Conservation (phyloP, 2,888 invertebrate species). For the Panopea generosa region DNA sequence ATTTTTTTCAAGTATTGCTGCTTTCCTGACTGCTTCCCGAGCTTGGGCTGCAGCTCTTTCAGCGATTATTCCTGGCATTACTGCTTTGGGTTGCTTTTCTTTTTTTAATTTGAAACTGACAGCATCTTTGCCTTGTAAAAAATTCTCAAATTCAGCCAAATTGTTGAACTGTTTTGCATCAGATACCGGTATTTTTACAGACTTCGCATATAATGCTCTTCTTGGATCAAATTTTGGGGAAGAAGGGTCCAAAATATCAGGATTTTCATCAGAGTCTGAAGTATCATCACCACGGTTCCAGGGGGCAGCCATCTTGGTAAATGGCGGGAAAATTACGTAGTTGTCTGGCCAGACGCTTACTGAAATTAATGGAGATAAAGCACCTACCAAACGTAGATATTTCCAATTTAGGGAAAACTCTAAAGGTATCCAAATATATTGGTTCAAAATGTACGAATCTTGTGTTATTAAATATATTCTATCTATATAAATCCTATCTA, state of each 20-base stretch:
- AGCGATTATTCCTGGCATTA: constrained; percentile 37
- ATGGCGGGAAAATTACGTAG: constrained; percentile 15
- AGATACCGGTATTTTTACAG: constrained; percentile 64
- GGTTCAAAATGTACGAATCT: too few relatives aligned
- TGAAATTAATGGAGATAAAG: too few relatives aligned
- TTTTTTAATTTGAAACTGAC: constrained; percentile 31
- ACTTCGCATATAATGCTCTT: constrained; percentile 66
- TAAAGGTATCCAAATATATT: too few relatives aligned
- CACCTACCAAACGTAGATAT: too few relatives aligned
- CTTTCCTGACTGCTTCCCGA: constrained; percentile 53
- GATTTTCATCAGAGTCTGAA: constrained; percentile 33
- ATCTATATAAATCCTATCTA: too few relatives aligned
- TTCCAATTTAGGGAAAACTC: too few relatives aligned
- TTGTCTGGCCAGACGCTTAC: neutral
- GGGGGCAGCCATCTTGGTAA: constrained; percentile 71
- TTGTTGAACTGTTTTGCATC: constrained; percentile 70
- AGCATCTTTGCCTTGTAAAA: constrained; percentile 55
- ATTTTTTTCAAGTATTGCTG: constrained; percentile 46
- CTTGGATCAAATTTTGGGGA: constrained; percentile 74
- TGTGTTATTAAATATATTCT: too few relatives aligned
- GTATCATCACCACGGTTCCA: constrained; percentile 30
- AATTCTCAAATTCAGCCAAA: constrained; percentile 73
- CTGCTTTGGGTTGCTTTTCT: constrained; percentile 17
- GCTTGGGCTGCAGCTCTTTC: constrained; percentile 58
- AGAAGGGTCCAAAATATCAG: constrained; percentile 65